Conservation (phyloP, 30 jellyfish, hydroid and myxozoan species). For the Turritopsis dohrnii region DNA sequence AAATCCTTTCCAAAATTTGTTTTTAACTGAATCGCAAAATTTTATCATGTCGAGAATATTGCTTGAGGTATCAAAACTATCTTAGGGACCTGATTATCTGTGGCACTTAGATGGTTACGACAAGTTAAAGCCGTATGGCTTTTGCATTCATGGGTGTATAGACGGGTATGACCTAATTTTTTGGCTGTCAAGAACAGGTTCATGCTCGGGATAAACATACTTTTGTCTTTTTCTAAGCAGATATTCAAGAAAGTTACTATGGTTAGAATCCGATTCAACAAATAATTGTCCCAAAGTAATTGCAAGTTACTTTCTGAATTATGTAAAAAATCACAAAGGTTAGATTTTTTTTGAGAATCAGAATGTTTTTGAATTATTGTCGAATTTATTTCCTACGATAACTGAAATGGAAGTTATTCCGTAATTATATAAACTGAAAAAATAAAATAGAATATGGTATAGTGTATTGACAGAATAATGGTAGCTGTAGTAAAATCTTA, state of each 20-base stretch:
- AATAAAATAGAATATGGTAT: not conserved
- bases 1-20: not conserved
- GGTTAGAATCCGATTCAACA: constrained; percentile 16
- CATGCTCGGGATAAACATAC: not conserved
- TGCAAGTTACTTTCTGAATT: constrained; percentile 5
- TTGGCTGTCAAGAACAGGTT: not conserved
- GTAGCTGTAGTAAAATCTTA: not conserved
- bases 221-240: not conserved
- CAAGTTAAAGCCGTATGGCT: not conserved
- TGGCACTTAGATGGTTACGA: not conserved
- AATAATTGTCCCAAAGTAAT: constrained; percentile 10
- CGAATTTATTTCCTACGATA: not conserved
- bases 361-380: not conserved
- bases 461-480: not conserved
- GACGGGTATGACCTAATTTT: not conserved
- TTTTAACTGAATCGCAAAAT: not conserved
- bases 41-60: not conserved
- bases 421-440: not conserved
- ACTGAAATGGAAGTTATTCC: not conserved
- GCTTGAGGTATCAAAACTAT: not conserved
- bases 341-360: not conserved
- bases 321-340: not conserved
- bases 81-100: not conserved
- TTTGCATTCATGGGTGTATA: not conserved
- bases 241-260: not conserved